Percentiles rank a stretch among this genome's conserved stretches.
These are phyloP conservation scores for Pherbina coryleti DNA, from an alignment of 2,888 invertebrate species.

Conservation along the genomic window DNA sequence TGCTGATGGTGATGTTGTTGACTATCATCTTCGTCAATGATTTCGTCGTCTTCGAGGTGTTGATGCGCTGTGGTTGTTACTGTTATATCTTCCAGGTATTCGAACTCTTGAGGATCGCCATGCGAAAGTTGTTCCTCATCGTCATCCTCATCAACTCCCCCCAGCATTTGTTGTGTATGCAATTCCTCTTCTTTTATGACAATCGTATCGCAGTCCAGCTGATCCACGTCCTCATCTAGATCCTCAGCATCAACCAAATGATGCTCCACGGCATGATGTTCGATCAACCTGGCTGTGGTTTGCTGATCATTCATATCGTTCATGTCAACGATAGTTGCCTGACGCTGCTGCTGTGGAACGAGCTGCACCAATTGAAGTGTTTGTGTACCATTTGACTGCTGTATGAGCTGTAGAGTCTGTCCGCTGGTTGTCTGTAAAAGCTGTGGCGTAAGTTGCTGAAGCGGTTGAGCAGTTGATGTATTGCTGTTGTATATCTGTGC, in stretches of 20 bases:
- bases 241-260: conserved; percentile 59
- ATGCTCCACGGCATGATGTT: conserved; percentile 61
- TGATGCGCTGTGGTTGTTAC: conserved; percentile 57
- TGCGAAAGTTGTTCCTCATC: conserved; percentile 64
- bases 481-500: conserved; percentile 64
- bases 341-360: conserved; percentile 56
- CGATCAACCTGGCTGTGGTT: conserved; percentile 56
- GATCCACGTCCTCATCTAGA: conserved; percentile 58
- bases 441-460: conserved; percentile 58
- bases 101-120: conserved; percentile 61
- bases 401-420: conserved; percentile 68
- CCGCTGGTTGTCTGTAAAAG: conserved; percentile 64
- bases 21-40: conserved; percentile 54
- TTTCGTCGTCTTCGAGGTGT: conserved; percentile 54
- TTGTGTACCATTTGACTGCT: conserved; percentile 67
- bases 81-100: conserved; percentile 64
- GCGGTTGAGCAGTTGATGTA: conserved; percentile 31
- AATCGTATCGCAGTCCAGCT: conserved; percentile 63
- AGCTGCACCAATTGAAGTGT: conserved; percentile 62
- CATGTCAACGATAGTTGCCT: conserved; percentile 47
- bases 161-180: conserved; percentile 44
- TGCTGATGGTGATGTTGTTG: conserved; percentile 52
- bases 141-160: conserved; percentile 52
- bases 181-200: conserved; percentile 61
- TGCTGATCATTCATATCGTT: conserved; percentile 55